phyloP scores from a whole-genome alignment of 2,888 invertebrate genomes.

The Pammene aurita region DNA sequence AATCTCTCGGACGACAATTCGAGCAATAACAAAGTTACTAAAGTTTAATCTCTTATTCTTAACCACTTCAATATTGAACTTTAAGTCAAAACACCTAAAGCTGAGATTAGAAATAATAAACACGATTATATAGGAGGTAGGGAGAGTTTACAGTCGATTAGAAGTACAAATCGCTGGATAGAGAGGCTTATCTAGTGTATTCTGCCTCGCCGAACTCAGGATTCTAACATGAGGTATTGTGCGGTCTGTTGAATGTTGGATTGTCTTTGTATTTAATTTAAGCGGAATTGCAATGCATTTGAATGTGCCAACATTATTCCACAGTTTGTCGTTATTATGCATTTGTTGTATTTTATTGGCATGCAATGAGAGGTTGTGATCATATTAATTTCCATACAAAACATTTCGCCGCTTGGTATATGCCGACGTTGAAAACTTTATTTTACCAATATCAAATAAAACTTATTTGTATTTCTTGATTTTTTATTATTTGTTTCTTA shows the following conservation, averaged over 20 bases:
- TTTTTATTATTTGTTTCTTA: no score
- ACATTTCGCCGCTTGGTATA: no score
- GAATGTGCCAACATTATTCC: neutral
- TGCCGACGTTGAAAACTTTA: no score
- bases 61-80: neutral
- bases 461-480: no score
- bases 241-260: slow-evolving; percentile 2
- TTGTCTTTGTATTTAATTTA: slow-evolving; percentile 22
- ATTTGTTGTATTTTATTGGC: no score
- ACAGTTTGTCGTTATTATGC: no score
- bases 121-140: neutral
- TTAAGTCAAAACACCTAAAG: neutral
- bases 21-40: neutral
- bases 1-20: slow-evolving; percentile 4
- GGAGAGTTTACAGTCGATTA: slow-evolving; percentile 2
- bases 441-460: no score
- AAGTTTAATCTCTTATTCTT: neutral
- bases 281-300: slow-evolving; percentile 8
- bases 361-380: no score
- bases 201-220: slow-evolving; percentile 19
- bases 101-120: neutral
- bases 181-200: slow-evolving; percentile 27
- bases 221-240: slow-evolving; percentile 5
- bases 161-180: slow-evolving; percentile 22
- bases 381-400: no score